Evolutionary conservation across 2,113 vertebrate genomes (phyloP).

Genomic region (Sylvietta virens): DNA sequence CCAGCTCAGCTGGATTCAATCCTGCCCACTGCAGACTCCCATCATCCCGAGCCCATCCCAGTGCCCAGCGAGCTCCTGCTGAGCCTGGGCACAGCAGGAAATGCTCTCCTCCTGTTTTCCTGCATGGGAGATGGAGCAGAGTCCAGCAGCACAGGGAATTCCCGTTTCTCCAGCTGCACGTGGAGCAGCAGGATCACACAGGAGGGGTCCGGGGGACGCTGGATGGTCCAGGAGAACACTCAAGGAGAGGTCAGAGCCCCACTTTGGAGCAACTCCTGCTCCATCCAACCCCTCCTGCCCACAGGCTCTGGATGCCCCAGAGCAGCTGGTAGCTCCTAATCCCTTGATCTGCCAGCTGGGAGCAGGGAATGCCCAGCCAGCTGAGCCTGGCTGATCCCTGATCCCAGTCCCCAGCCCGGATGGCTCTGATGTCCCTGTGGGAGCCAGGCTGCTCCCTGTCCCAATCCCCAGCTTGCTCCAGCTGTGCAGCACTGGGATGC

Average conservation of each 20-base stretch:
- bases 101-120: background rate
- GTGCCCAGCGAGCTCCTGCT: accelerated
- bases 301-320: background rate
- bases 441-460: background rate
- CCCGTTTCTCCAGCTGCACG: background rate
- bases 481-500: background rate
- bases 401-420: background rate
- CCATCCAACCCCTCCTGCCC: background rate
- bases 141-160: background rate
- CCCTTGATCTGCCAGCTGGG: accelerated
- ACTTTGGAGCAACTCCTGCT: background rate
- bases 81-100: background rate
- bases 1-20: background rate
- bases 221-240: too few species aligned
- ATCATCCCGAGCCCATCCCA: background rate
- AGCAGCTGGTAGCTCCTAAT: background rate
- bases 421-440: background rate
- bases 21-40: background rate
- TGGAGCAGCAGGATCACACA: background rate
- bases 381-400: background rate
- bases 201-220: background rate
- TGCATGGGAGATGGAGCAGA: background rate
- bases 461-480: background rate
- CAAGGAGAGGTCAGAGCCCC: accelerated
- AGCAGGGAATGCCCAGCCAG: background rate